A percentile compares a stretch with the other conserved stretches of the same genome.
Conservation (phyloP, 2,113 vertebrate species). For the Gymnarchus niloticus region DNA sequence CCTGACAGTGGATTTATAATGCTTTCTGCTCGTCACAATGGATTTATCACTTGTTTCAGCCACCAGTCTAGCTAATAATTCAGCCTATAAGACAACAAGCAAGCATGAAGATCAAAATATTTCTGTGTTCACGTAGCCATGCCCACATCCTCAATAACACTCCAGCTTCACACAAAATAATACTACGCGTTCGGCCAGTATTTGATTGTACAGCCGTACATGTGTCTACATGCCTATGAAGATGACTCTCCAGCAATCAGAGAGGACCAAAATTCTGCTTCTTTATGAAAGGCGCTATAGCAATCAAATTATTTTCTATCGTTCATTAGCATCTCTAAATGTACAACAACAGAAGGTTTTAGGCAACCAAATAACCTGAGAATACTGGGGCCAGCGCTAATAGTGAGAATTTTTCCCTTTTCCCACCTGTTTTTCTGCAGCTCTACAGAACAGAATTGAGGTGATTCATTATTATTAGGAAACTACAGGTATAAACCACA, state of each 20-base stretch:
- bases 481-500: neutral
- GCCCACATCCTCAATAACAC: neutral
- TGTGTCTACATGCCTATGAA: neutral
- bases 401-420: neutral
- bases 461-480: neutral
- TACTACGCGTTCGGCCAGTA: neutral
- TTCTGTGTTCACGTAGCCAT: neutral
- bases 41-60: slow-evolving; percentile 1
- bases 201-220: neutral
- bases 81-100: neutral
- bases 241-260: neutral
- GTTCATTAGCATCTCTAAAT: neutral
- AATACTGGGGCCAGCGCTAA: no score
- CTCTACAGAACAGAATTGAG: neutral
- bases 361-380: neutral
- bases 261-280: neutral
- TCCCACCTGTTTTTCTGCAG: neutral
- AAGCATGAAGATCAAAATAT: neutral
- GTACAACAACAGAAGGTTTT: neutral
- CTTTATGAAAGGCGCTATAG: neutral
- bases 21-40: neutral
- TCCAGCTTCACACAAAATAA: neutral
- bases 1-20: neutral
- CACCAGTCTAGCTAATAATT: neutral
- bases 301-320: neutral